Evolutionary conservation across 2,113 vertebrate genomes (phyloP), one percentile per base, ranked within the genome.

Genomic region (Phrynosoma platyrhinos): DNA sequence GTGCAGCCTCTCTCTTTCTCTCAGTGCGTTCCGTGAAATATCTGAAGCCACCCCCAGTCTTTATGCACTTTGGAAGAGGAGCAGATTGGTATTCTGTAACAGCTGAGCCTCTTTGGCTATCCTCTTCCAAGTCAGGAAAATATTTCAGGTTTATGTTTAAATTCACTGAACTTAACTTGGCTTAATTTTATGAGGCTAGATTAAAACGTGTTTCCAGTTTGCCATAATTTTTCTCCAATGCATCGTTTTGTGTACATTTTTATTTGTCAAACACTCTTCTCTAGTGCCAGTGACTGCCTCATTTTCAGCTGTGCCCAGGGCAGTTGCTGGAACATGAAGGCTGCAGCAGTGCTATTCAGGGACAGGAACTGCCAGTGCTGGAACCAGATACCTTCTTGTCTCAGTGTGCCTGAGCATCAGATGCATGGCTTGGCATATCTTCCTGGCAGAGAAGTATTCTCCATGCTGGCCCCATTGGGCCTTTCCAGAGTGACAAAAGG

Each of bases 91-190:
- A 92, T 85, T 76, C 32, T 93, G 91, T 91, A 95, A 55, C 78
- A 55, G 16, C 78, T 58, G 53, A 32, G 30, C 30, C 30, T 21
- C 52, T 84, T 95, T 94, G 84, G 94, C 91, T 74, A 82, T 91
- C 92, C 90, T 90, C 89, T 94, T 94, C 92, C 94, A 92, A 87
- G 89, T 94, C 92, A 91, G 92, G 74, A 36, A 85, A 92, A 90
- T 93, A 68, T 87, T 95, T 93, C 66, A 86, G 30, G 64, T 77
- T 90, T 77, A 52, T 89, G 87, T 91, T 95, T 94, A 94, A 92
- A 88, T 91, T 87, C 88, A 86, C 80, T 90, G 85, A 88, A 84
- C 91, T 69, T 83, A 62, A 84, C 32, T 83, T 78, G 0, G 2
- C 88, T 77, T 90, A 72, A 77, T 83, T 72, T 1, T 21, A 47